These are phyloP conservation scores for Mythimna impura DNA, from an alignment of 2,888 invertebrate species.

Conservation along the genomic window DNA sequence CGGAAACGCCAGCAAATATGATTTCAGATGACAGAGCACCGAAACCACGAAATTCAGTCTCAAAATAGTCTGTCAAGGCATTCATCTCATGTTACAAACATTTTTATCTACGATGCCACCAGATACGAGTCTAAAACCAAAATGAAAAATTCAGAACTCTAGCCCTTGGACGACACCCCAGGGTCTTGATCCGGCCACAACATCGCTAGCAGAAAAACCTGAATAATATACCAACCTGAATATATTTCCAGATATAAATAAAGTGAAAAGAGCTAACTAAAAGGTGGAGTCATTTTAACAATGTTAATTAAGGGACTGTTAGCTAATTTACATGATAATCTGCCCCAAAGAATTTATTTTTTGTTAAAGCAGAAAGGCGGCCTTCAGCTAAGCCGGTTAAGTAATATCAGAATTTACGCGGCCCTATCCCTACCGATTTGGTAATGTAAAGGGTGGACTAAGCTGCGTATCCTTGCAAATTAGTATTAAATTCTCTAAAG, in stretches of 20 bases:
- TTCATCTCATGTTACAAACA: conserved; percentile 32
- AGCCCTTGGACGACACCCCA: conserved; percentile 51
- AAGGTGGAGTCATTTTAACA: conserved; percentile 36
- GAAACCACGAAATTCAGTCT: not conserved
- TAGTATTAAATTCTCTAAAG: conserved; percentile 56
- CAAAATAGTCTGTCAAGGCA: conserved; percentile 5
- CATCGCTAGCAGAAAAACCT: conserved; percentile 37
- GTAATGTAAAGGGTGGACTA: conserved; percentile 54
- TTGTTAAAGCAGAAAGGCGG: conserved; percentile 37
- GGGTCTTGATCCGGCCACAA: conserved; percentile 40
- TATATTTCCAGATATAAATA: conserved; percentile 41
- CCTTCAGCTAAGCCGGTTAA: conserved; percentile 41
- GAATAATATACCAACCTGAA: conserved; percentile 51
- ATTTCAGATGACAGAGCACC: not conserved
- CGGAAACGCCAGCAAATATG: not conserved
- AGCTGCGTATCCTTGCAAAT: conserved; percentile 47
- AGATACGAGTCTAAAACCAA: conserved; percentile 33
- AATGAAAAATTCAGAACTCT: conserved; percentile 61
- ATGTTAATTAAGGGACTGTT: conserved; percentile 55
- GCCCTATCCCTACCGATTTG: conserved; percentile 41
- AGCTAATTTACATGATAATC: conserved; percentile 63
- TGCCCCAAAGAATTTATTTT: conserved; percentile 48
- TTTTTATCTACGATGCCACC: conserved; percentile 29
- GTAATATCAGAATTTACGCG: conserved; percentile 57
- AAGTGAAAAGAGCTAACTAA: conserved; percentile 43